Percentiles rank a stretch among this genome's conserved stretches.
Evolutionary conservation across 2,113 vertebrate species (phyloP).

Genomic region (Cebus imitator): DNA sequence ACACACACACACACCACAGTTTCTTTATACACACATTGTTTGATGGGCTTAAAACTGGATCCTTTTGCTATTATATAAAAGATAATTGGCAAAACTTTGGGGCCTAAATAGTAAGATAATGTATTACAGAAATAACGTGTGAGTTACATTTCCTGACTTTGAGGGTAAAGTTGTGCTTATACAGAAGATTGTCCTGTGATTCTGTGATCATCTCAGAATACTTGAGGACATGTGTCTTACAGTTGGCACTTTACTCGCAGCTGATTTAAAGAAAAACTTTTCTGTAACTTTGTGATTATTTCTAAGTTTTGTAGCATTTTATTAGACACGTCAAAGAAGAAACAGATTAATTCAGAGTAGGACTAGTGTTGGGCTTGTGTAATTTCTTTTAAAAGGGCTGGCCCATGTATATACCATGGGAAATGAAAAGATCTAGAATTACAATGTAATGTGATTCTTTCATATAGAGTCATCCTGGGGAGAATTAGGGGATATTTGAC

Average conservation of each 20-base stretch:
- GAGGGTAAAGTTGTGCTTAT: neutral
- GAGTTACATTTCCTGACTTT: neutral
- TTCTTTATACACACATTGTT: no score
- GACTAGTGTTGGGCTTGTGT: neutral
- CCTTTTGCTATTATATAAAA: neutral
- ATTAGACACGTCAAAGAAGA: neutral
- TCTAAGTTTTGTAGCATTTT: neutral
- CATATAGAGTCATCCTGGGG: neutral
- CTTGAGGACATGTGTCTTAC: neutral
- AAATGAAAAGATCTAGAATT: neutral
- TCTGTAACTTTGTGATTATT: conserved; percentile 21
- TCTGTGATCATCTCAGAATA: neutral
- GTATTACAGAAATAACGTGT: neutral
- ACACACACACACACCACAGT: no score
- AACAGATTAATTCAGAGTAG: neutral
- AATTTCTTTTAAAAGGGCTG: neutral
- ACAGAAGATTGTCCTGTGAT: neutral
- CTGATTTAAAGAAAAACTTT: neutral
- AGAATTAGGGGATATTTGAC: neutral
- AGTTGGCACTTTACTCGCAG: neutral
- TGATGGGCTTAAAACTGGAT: no score
- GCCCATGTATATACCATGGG: neutral
- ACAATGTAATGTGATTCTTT: neutral
- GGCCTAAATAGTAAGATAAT: neutral
- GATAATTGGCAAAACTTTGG: neutral